Evolutionary conservation across 53 echinoderm and acorn worm species (phyloP).

Genomic region (Astropecten irregularis): DNA sequence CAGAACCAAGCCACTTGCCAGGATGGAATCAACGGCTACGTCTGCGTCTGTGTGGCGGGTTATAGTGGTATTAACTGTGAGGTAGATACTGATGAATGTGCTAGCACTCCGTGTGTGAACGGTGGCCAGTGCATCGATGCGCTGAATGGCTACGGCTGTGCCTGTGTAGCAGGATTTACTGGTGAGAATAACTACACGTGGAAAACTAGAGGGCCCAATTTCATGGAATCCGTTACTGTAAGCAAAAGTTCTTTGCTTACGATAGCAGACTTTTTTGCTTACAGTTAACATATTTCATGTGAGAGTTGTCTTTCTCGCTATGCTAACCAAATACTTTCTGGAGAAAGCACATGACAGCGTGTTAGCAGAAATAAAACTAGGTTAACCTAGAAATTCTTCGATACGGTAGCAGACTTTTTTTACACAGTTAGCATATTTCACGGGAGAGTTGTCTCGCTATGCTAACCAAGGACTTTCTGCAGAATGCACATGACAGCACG

Average conservation of each 20-base stretch:
- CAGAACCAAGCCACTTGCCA: slow-evolving; percentile 73
- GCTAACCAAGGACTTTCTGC: no score
- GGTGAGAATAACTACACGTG: slow-evolving; percentile 8
- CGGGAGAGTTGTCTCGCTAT: no score
- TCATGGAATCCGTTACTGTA: no score
- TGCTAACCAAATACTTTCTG: no score
- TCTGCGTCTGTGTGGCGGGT: slow-evolving; percentile 62
- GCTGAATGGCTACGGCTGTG: slow-evolving; percentile 67
- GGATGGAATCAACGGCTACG: slow-evolving; percentile 57
- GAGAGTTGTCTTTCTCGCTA: no score
- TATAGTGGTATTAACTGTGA: slow-evolving; percentile 47
- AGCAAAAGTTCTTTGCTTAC: no score
- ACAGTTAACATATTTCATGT: no score
- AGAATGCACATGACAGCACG: no score
- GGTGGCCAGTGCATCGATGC: slow-evolving; percentile 73
- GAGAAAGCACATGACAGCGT: no score
- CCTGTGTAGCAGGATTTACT: slow-evolving; percentile 54
- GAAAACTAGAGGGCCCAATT: no score
- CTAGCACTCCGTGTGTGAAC: slow-evolving; percentile 65
- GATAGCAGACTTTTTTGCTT: no score
- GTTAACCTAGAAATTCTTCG: neutral
- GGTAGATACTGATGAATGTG: slow-evolving; percentile 45
- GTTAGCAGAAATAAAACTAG: no score
- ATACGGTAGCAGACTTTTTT: neutral
- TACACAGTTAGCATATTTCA: neutral